Evolutionary conservation across 2,113 vertebrate genomes (phyloP).

Genomic region (Labeo catla): DNA sequence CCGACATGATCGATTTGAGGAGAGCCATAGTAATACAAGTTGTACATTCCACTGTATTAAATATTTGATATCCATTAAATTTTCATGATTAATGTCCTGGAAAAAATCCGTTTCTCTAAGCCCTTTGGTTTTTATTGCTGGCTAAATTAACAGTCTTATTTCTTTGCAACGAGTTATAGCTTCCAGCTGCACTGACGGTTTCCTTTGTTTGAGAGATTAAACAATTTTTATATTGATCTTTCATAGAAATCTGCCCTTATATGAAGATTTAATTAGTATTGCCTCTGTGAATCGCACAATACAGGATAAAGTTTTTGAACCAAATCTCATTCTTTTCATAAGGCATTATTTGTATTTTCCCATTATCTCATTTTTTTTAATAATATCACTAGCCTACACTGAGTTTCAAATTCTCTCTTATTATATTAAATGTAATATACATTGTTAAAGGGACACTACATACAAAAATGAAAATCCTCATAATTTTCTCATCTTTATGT

Average conservation of each 20-base stretch:
- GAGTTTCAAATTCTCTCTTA: not conserved
- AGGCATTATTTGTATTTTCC: not conserved
- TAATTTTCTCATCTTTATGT: not conserved
- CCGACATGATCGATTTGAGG: constrained; percentile 80
- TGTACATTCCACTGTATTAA: constrained; percentile 83
- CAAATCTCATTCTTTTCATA: constrained; percentile 2
- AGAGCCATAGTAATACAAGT: constrained; percentile 81
- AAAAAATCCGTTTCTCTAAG: constrained; percentile 80
- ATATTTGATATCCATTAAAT: constrained; percentile 83
- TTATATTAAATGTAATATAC: not conserved
- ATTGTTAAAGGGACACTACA: not conserved
- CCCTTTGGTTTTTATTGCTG: constrained; percentile 74
- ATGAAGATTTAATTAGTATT: constrained; percentile 58
- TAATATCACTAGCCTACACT: not conserved
- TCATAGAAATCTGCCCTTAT: constrained; percentile 61
- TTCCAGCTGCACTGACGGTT: constrained; percentile 67
- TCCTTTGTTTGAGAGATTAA: constrained; percentile 68
- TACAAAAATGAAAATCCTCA: not conserved
- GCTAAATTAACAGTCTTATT: constrained; percentile 78
- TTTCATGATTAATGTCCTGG: constrained; percentile 82
- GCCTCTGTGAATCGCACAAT: constrained; percentile 51
- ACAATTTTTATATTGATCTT: constrained; percentile 73
- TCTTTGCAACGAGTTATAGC: constrained; percentile 68
- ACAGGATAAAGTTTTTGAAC: constrained; percentile 28
- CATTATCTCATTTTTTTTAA: constrained; percentile 6